Conservation (phyloP, 2,113 vertebrate genomes). For the Oreochromis aureus region DNA sequence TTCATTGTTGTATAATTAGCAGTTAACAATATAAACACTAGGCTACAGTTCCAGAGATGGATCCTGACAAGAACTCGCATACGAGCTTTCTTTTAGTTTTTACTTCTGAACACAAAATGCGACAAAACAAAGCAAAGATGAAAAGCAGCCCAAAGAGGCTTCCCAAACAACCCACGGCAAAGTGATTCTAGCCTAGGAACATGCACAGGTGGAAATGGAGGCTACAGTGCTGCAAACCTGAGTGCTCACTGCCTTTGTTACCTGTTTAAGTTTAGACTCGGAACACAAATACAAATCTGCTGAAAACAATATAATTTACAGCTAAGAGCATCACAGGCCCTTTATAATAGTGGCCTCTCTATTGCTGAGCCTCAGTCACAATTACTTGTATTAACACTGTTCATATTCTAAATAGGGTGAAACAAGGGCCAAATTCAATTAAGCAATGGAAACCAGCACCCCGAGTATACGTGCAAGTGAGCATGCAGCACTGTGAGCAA, state of each 20-base stretch:
- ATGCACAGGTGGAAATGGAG: background rate
- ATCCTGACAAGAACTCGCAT: background rate
- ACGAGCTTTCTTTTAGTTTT: background rate
- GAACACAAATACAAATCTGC: background rate
- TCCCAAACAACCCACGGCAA: background rate
- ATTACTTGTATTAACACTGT: slow-evolving; percentile 19
- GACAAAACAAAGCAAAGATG: background rate
- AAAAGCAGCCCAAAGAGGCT: background rate
- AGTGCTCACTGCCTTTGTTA: background rate
- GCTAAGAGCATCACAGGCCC: background rate
- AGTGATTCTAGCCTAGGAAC: background rate
- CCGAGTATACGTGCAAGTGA: background rate
- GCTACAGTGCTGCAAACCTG: background rate
- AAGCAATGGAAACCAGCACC: background rate
- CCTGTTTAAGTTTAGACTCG: background rate
- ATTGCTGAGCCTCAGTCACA: background rate
- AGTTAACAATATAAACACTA: background rate
- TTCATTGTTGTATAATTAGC: background rate
- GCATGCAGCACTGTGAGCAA: background rate
- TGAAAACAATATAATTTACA: background rate
- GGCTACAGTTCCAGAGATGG: background rate
- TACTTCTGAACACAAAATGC: background rate
- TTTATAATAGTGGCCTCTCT: background rate
- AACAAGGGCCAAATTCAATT: slow-evolving; percentile 13
- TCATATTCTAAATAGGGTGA: slow-evolving; percentile 30